Percentiles rank a stretch among this genome's conserved stretches.
These are phyloP conservation scores for Coreoperca whiteheadi DNA, from an alignment of 2,113 vertebrate genomes.

Conservation along the genomic window DNA sequence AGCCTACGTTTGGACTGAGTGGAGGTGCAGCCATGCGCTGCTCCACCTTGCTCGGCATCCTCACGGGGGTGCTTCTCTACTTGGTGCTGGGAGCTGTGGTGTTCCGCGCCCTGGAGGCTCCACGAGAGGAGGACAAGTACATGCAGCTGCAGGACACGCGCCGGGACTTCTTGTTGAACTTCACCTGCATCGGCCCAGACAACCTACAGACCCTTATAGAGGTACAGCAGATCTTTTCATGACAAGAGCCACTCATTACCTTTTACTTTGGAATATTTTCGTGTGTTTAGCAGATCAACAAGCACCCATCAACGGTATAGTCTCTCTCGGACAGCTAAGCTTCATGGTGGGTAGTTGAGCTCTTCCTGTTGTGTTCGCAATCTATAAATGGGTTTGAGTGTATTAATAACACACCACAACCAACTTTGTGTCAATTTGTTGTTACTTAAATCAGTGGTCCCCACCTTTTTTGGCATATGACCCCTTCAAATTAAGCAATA, in stretches of 20 bases:
- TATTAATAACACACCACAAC: background rate
- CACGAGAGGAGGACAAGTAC: conserved; percentile 81
- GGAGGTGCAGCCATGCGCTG: conserved; percentile 85
- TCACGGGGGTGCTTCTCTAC: conserved; percentile 88
- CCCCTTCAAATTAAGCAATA: background rate
- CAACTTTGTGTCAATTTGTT: background rate
- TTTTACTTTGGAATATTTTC: background rate
- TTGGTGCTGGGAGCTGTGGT: conserved; percentile 90
- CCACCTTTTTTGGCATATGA: background rate
- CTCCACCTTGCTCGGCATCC: conserved; percentile 87
- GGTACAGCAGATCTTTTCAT: conserved; percentile 73
- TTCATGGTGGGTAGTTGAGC: no score
- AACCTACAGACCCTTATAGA: conserved; percentile 83
- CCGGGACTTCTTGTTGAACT: conserved; percentile 82
- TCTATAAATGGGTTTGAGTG: background rate
- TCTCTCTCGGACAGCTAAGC: background rate
- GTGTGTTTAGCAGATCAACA: background rate
- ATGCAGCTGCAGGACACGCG: conserved; percentile 70
- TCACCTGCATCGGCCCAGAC: conserved; percentile 83
- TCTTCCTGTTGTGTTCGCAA: no score
- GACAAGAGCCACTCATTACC: background rate
- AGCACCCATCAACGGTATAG: background rate
- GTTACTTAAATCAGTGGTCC: background rate
- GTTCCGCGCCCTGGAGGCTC: conserved; percentile 88
- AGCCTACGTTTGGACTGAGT: conserved; percentile 47